A percentile compares a stretch with the other conserved stretches of the same genome.
phyloP scores from a whole-genome alignment of 2,797 vertebrate species.

The Paramormyrops hopkinsi region DNA sequence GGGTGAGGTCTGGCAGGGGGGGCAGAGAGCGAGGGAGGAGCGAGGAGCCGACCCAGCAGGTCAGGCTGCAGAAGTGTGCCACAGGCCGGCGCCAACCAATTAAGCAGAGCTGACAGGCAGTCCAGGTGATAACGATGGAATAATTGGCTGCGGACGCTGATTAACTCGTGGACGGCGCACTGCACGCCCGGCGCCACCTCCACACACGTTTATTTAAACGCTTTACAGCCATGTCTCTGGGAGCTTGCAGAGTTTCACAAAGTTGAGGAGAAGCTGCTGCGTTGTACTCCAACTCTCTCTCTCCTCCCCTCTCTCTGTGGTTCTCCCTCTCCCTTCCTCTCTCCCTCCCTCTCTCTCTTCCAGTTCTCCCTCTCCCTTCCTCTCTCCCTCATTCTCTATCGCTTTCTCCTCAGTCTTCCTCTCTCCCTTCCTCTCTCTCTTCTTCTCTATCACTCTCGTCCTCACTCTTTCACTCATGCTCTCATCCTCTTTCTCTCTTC shows the following conservation, averaged over 20 bases:
- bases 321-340: background rate
- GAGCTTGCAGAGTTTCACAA: background rate
- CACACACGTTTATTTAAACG: background rate
- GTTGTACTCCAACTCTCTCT: background rate
- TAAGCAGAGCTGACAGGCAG: background rate
- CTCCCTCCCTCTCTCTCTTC: background rate
- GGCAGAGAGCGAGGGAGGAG: background rate
- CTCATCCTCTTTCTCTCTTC: no score
- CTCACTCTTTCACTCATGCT: background rate
- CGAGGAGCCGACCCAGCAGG: background rate
- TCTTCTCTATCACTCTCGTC: background rate
- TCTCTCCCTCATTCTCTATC: background rate
- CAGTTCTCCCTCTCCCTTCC: no score
- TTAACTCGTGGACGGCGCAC: background rate
- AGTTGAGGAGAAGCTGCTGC: background rate
- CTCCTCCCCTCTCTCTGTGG: background rate
- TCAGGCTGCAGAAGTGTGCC: background rate
- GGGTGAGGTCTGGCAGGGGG: background rate
- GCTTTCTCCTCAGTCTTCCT: no score
- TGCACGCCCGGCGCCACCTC: background rate
- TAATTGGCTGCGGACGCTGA: background rate
- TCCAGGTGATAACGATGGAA: background rate
- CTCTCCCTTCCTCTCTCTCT: background rate
- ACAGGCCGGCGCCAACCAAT: background rate
- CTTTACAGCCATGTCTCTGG: background rate